phyloP scores from a whole-genome alignment of 1,140 invertebrate species.

The Brachionus asplanchnoidis region DNA sequence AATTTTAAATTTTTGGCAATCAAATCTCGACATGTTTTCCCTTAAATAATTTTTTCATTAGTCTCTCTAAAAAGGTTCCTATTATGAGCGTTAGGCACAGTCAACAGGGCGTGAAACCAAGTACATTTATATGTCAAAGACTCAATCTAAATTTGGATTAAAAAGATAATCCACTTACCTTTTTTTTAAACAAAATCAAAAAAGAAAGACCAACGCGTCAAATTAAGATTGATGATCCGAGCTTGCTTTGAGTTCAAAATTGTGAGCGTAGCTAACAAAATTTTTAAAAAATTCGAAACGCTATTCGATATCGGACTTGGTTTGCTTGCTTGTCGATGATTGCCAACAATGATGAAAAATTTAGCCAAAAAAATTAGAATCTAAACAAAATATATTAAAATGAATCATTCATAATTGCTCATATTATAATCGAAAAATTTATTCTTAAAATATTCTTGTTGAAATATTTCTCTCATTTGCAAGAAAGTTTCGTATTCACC shows the following conservation, averaged over 20 bases:
- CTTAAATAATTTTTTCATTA: no score
- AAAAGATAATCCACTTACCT: not conserved
- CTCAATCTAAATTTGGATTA: not conserved
- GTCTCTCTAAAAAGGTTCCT: no score
- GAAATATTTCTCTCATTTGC: not conserved
- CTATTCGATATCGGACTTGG: not conserved
- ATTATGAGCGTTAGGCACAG: not conserved
- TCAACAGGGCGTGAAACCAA: not conserved
- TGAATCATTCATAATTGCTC: not conserved
- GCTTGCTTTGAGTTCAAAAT: not conserved
- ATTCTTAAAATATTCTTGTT: not conserved
- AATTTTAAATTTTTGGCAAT: not conserved
- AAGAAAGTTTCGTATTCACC: not conserved
- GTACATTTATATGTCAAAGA: not conserved
- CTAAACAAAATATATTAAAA: not conserved
- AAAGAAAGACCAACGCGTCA: not conserved
- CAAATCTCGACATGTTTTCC: not conserved
- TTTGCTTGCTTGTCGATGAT: not conserved
- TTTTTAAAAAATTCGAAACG: not conserved
- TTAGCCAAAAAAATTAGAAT: not conserved
- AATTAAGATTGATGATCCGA: conserved; percentile 2
- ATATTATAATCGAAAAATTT: not conserved
- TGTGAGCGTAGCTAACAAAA: not conserved
- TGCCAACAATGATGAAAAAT: not conserved
- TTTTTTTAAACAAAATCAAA: not conserved